A percentile compares a stretch with the other conserved stretches of the same genome.
Conservation (phyloP, 2,888 invertebrate species). For the Hyalella azteca region DNA sequence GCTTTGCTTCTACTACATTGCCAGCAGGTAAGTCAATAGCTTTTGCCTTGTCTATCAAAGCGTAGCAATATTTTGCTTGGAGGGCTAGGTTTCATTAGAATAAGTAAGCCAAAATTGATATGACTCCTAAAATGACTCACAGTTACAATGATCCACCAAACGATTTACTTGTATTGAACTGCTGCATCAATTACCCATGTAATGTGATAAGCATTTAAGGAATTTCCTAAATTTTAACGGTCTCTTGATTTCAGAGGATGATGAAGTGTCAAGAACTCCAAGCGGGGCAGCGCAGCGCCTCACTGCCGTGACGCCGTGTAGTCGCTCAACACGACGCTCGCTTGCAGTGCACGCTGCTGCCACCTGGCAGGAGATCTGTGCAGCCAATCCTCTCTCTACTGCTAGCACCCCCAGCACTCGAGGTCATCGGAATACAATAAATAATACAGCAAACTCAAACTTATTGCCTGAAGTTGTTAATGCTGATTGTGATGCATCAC, state of each 20-base stretch:
- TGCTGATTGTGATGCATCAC: background rate
- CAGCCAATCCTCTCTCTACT: background rate
- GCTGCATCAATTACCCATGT: too few species aligned
- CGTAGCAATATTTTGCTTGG: too few species aligned
- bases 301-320: constrained; percentile 3
- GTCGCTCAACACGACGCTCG: constrained; percentile 21
- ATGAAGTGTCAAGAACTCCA: background rate
- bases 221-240: too few species aligned
- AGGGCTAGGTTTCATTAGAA: too few species aligned
- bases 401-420: background rate
- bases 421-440: background rate
- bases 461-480: too few species aligned
- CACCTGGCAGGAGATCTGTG: constrained; percentile 24
- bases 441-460: background rate
- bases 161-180: too few species aligned
- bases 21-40: background rate
- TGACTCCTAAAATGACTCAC: too few species aligned
- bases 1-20: background rate
- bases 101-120: too few species aligned
- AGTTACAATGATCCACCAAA: too few species aligned
- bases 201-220: too few species aligned
- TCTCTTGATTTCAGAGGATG: too few species aligned
- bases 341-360: constrained; percentile 26
- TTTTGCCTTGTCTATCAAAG: background rate
- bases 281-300: constrained; percentile 2